These are phyloP conservation scores for Tyrannus savana DNA, from an alignment of 2,113 vertebrate genomes.

Conservation along the genomic window DNA sequence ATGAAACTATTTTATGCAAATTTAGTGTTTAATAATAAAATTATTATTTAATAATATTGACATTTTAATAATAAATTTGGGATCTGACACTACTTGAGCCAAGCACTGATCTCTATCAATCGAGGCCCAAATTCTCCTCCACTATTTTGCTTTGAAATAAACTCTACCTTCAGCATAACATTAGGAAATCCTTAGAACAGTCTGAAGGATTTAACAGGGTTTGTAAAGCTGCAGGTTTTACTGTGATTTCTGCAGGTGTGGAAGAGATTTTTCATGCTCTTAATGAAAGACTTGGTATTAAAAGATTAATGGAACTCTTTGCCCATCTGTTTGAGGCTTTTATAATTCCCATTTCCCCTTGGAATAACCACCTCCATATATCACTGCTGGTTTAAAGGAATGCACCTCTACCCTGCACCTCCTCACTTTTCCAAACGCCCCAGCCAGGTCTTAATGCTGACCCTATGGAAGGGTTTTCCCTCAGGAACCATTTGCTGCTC, in stretches of 20 bases:
- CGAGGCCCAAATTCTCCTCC: not conserved
- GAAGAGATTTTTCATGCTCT: not conserved
- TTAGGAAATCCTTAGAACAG: slow-evolving; percentile 20
- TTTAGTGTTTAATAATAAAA: not conserved
- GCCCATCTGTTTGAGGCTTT: not conserved
- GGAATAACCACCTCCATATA: not conserved
- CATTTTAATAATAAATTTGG: not conserved
- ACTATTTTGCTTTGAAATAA: not conserved
- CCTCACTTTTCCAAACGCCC: not conserved
- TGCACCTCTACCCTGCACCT: not conserved
- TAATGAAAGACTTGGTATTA: slow-evolving; percentile 32
- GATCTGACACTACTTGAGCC: not conserved
- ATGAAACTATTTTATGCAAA: not conserved
- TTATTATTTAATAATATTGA: not conserved
- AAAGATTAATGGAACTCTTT: slow-evolving; percentile 23
- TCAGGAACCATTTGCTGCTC: not conserved
- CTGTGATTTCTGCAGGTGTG: slow-evolving; percentile 40
- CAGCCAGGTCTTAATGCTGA: not conserved
- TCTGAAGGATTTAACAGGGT: not conserved
- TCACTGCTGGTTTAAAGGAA: not conserved
- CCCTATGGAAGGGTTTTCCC: not conserved
- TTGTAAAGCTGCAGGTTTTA: not conserved
- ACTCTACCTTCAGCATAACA: not conserved
- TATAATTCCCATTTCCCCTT: not conserved
- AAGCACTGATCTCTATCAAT: not conserved